phyloP scores from a whole-genome alignment of 2,797 vertebrate genomes.

The Dermochelys coriacea region DNA sequence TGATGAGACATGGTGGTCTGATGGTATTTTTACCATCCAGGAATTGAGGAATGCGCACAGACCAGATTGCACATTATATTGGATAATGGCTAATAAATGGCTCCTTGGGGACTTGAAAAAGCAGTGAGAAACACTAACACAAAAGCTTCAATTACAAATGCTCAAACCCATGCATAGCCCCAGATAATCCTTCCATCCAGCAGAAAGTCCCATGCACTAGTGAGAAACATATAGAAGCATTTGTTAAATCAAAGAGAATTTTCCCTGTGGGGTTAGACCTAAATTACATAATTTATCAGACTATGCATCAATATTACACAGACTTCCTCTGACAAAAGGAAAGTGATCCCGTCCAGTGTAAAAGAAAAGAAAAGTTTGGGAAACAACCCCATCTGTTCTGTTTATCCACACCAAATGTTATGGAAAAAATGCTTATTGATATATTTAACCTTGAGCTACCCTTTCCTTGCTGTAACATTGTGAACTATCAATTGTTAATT shows the following conservation, averaged over 20 bases:
- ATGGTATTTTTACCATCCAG: neutral
- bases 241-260: neutral
- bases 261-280: neutral
- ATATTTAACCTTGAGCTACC: neutral
- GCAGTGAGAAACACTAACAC: neutral
- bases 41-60: neutral
- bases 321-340: neutral
- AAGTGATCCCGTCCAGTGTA: neutral
- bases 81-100: neutral
- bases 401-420: neutral
- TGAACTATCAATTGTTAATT: neutral
- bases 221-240: neutral
- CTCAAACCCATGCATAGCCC: neutral
- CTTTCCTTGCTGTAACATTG: conserved; percentile 30
- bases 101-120: neutral
- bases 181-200: neutral
- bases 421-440: neutral
- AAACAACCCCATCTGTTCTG: neutral
- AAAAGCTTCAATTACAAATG: neutral
- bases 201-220: neutral
- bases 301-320: neutral
- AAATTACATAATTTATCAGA: conserved; percentile 1
- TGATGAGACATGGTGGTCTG: neutral
- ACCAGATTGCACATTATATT: neutral
- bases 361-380: neutral